phyloP scores from a whole-genome alignment of 37 sponge, comb jelly and placozoan species.

The Dysidea cf. avara region DNA sequence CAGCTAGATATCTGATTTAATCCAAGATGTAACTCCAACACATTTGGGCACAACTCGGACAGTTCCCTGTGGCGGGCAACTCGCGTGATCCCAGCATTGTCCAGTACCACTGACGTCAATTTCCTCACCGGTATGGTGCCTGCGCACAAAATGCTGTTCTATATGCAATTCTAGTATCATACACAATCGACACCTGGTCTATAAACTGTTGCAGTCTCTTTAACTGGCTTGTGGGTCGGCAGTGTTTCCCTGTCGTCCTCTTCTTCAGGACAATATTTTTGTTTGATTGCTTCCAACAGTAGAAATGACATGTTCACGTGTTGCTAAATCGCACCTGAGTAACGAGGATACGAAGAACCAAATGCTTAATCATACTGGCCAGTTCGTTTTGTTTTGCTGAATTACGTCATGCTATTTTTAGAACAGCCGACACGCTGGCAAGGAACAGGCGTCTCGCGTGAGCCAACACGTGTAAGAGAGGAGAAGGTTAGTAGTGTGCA shows the following conservation, averaged over 20 bases:
- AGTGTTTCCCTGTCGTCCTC: not conserved
- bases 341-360: too few species aligned
- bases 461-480: too few species aligned
- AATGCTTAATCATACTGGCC: too few species aligned
- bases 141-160: conserved; percentile 6
- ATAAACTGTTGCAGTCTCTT: conserved; percentile 12
- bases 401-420: too few species aligned
- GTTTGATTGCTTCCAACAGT: conserved; percentile 41
- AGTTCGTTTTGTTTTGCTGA: too few species aligned
- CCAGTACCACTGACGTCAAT: conserved; percentile 26
- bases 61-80: conserved; percentile 13
- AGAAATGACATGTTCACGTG: too few species aligned
- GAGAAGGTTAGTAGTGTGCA: too few species aligned
- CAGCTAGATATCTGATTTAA: conserved; percentile 28
- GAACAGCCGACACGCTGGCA: too few species aligned
- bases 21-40: conserved; percentile 29
- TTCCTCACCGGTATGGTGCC: conserved; percentile 22
- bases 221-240: not conserved
- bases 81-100: conserved; percentile 1
- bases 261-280: conserved; percentile 31
- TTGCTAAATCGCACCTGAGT: too few species aligned
- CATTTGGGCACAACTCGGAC: conserved; percentile 33
- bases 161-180: too few species aligned
- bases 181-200: conserved; percentile 57
- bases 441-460: too few species aligned